phyloP scores from a whole-genome alignment of 1,140 invertebrate species.

The Polyergus mexicanus region DNA sequence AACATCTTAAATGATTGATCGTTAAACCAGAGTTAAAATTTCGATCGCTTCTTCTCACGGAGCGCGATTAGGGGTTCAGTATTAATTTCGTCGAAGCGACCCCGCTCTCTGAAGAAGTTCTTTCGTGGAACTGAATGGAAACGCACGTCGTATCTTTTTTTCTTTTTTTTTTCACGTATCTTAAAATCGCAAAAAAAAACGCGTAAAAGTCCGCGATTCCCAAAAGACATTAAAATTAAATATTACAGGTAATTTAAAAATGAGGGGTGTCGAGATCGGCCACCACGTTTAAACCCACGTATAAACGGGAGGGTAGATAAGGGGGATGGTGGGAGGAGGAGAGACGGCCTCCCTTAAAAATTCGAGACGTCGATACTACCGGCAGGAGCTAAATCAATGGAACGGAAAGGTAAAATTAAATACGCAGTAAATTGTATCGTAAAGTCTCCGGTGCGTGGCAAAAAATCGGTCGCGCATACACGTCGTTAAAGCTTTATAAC shows the following conservation, averaged over 20 bases:
- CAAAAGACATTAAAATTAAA: constrained; percentile 53
- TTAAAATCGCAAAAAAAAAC: constrained; percentile 40
- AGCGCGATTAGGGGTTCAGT: constrained; percentile 23
- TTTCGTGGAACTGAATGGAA: constrained; percentile 56
- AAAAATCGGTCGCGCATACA: constrained; percentile 74
- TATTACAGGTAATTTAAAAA: constrained; percentile 42
- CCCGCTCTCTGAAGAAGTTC: neutral
- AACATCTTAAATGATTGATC: constrained; percentile 5
- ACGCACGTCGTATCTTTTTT: neutral
- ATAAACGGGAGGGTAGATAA: neutral
- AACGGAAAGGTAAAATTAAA: constrained; percentile 73
- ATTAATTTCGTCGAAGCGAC: constrained; percentile 39
- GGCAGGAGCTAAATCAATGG: constrained; percentile 68
- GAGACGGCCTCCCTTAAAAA: constrained; percentile 35
- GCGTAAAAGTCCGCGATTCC: neutral
- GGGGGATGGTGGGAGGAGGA: neutral
- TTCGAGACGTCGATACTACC: constrained; percentile 47
- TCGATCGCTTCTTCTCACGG: neutral
- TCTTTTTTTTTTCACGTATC: constrained; percentile 27
- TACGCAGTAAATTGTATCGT: constrained; percentile 78
- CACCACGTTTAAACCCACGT: neutral
- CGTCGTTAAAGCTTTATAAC: constrained; percentile 80
- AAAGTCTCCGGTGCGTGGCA: constrained; percentile 66
- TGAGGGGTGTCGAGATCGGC: constrained; percentile 36
- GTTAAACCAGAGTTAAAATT: constrained; percentile 14